Base-by-base conservation (phyloP, 2,888 invertebrate species). In the Parnassius glacialis region DNA sequence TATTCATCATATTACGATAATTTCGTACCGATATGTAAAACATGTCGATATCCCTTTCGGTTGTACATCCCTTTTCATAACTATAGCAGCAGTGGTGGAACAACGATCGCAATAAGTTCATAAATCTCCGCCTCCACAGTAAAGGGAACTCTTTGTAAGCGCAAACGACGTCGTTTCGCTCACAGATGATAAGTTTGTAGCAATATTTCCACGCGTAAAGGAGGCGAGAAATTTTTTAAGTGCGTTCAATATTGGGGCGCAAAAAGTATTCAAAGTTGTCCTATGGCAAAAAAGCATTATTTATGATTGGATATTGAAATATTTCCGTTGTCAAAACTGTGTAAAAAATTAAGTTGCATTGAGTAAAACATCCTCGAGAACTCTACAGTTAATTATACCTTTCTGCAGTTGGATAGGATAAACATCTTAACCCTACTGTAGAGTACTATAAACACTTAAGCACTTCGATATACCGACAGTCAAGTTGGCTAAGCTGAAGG, bases 101-200 rank as follows among this genome's bases (percentile, higher is more conserved):
- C 42, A 52, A 43, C 53, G 57, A 42, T 57, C 52, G 53, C 45
- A 52, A 52, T 52, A 57, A 43, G 43, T 62, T 43, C 53, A 62
- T 62, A 62, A 62, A 62, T 62, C 53, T 53, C 57, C 43, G 52
- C 61, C 53, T 42, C 47, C 61, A 52, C 43, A 57, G 52, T 48
- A 62, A 57, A 53, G 61, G 45, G 47, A 47, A 43, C 48, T 57
- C 57, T 57, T n/a, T 41, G 56, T 56, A 52, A 53, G 13, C 52
- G 52, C 52, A 53, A 62, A 62, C 47, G 61, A 61, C 57, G 52
- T 52, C 57, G 57, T 57, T 47, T 53, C 50, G 34, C 50, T 16
- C 20, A 7, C 41, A 20, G n/a, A 43, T 53, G 52, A 42, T 50
- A 50, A 48, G 41, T 53, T 48, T 59, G 34, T 52, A 57, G 57